A percentile compares a stretch with the other conserved stretches of the same genome.
These are phyloP conservation scores for Rhamnusium bicolor DNA, from an alignment of 2,888 invertebrate species.

Conservation along the genomic window DNA sequence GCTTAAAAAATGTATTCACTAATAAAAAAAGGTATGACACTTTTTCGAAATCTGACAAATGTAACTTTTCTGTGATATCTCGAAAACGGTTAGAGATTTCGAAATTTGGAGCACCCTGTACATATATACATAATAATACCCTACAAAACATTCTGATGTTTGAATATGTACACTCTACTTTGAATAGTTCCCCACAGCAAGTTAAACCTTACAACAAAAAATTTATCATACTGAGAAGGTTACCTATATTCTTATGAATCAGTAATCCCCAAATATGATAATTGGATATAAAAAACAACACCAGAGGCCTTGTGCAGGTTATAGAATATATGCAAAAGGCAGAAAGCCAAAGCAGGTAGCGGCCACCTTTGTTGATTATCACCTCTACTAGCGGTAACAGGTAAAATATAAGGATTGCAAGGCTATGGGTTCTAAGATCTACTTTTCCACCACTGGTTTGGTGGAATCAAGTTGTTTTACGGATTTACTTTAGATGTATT, in stretches of 20 bases:
- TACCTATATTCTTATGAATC: constrained; percentile 29
- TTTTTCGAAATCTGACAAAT: too few species aligned
- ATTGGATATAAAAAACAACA: constrained; percentile 40
- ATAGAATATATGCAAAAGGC: constrained; percentile 37
- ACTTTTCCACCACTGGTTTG: constrained; percentile 30
- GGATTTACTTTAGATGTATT: too few species aligned
- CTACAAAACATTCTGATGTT: too few species aligned
- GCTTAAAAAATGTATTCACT: too few species aligned
- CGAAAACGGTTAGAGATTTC: too few species aligned
- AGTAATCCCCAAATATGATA: constrained; percentile 41
- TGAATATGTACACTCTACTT: too few species aligned
- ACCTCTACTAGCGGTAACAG: constrained; percentile 43
- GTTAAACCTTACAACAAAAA: constrained; percentile 3
- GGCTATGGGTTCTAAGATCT: neutral
- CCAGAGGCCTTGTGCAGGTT: constrained; percentile 30
- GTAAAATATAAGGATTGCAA: constrained; percentile 40
- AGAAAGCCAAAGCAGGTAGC: constrained; percentile 47
- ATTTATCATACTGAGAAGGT: neutral
- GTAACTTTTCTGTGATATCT: too few species aligned
- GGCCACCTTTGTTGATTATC: constrained; percentile 45
- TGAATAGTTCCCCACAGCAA: neutral
- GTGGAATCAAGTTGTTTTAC: too few species aligned
- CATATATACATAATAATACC: too few species aligned
- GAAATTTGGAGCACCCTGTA: too few species aligned
- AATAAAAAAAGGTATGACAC: too few species aligned